Conservation (phyloP, 2,113 vertebrate species). For the Stictonetta naevosa region DNA sequence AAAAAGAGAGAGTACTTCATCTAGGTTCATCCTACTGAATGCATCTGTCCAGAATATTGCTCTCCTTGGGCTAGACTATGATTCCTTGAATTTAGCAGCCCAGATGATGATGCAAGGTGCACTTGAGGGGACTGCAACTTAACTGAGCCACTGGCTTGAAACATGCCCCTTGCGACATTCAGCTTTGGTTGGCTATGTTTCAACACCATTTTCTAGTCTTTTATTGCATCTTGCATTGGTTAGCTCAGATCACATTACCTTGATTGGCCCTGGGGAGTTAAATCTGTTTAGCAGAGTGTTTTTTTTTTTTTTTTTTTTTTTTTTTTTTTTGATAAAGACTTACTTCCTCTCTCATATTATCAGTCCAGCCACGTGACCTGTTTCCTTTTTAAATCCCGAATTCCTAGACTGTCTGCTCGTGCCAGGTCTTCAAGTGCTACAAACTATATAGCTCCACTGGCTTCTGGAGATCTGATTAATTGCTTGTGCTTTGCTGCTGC, state of each 20-base stretch:
- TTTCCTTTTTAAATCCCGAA: not conserved
- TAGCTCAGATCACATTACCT: not conserved
- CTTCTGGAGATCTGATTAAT: not conserved
- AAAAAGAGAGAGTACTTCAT: not conserved
- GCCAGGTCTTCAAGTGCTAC: not conserved
- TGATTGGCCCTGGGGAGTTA: not conserved
- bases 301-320: not conserved
- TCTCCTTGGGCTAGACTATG: not conserved
- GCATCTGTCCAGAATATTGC: not conserved
- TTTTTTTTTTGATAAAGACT: not conserved
- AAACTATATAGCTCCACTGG: rapidly evolving
- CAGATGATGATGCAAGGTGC: not conserved
- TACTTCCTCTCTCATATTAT: not conserved
- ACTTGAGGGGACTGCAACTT: not conserved
- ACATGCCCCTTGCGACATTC: not conserved
- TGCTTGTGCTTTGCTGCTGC: not conserved
- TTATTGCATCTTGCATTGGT: not conserved
- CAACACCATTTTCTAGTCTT: not conserved
- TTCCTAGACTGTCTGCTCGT: not conserved
- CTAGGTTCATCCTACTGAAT: not conserved
- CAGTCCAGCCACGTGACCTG: not conserved
- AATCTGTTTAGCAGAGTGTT: not conserved
- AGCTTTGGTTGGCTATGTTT: not conserved
- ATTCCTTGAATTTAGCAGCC: not conserved
- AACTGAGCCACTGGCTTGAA: not conserved